Percentiles rank a stretch among this genome's conserved stretches.
Evolutionary conservation across 2,888 invertebrate genomes (phyloP).

Genomic region (Phoenoteleia sp.): DNA sequence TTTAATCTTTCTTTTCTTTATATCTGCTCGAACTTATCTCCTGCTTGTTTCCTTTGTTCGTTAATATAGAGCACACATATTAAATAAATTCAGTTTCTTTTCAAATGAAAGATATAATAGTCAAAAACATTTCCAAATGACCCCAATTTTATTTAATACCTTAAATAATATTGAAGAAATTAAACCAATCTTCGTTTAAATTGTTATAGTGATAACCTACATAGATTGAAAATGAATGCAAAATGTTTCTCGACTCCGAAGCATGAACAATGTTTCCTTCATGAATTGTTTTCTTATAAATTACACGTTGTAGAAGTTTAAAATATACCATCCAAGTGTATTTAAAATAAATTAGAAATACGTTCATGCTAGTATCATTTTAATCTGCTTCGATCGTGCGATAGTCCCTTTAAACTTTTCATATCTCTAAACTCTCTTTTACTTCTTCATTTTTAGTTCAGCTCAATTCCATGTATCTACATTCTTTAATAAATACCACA

Average conservation of each 20-base stretch:
- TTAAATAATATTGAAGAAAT: not conserved
- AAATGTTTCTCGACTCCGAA: not conserved
- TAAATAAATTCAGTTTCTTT: slow-evolving; percentile 22
- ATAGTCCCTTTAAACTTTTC: slow-evolving; percentile 5
- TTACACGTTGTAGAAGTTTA: not conserved
- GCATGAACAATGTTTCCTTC: not conserved
- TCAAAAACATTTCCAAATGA: not conserved
- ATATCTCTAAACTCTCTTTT: not conserved
- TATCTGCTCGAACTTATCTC: slow-evolving; percentile 37
- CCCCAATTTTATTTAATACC: not conserved
- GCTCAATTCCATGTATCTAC: not conserved
- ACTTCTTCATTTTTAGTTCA: not conserved
- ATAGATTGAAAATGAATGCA: slow-evolving; percentile 19
- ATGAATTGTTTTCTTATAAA: not conserved
- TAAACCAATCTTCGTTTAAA: slow-evolving; percentile 1
- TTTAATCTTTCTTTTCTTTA: slow-evolving; percentile 31
- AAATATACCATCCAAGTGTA: not conserved
- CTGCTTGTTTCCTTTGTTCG: slow-evolving; percentile 24
- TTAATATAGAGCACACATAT: slow-evolving; percentile 30
- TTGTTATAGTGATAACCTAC: not conserved
- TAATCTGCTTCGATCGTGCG: slow-evolving; percentile 23
- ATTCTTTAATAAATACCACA: too few relatives aligned
- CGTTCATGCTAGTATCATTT: not conserved
- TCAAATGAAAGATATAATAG: slow-evolving; percentile 17
- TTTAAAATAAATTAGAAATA: slow-evolving; percentile 5